Base-by-base conservation (phyloP, 1,140 invertebrate species). In the Meteorus sp. region DNA sequence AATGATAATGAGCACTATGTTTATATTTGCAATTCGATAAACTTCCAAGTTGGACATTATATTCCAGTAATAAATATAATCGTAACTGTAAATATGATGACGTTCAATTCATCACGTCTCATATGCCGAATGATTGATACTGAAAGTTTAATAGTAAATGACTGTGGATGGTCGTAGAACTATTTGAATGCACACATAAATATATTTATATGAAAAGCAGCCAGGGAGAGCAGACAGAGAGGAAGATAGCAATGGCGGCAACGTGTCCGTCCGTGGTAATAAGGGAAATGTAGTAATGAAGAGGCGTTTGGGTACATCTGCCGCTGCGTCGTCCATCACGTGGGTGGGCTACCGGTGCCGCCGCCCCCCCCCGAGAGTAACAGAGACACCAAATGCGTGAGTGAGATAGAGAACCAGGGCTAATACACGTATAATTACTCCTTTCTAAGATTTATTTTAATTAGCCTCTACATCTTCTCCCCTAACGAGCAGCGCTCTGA, bases 361-460 rank as follows among this genome's bases (percentile, higher is more conserved):
- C 67, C 66, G 64, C 72, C 59, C n/a, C n/a, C n/a, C n/a, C n/a
- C n/a, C n/a, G n/a, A n/a, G n/a, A n/a, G n/a, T n/a, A n/a, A n/a
- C n/a, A n/a, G n/a, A n/a, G n/a, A n/a, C n/a, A n/a, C n/a, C n/a
- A n/a, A n/a, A n/a, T n/a, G n/a, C n/a, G n/a, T n/a, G n/a, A n/a
- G n/a, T n/a, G n/a, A n/a, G n/a, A n/a, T n/a, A n/a, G n/a, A n/a
- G n/a, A n/a, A n/a, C n/a, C n/a, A n/a, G n/a, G 70, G 76, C 78
- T 80, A 80, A 80, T 80, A 80, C 75, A 79, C 76, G 76, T 80
- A 80, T 80, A 80, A 80, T 80, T 78, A 79, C 76, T 79, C 77
- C 71, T 72, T 76, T 75, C 77, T 76, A 79, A 80, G 76, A 80
- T 80, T 80, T 80, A 80, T 80, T 80, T 80, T 79, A 80, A 78